phyloP scores from a whole-genome alignment of 2,888 invertebrate species.

The Dorcus hopei region DNA sequence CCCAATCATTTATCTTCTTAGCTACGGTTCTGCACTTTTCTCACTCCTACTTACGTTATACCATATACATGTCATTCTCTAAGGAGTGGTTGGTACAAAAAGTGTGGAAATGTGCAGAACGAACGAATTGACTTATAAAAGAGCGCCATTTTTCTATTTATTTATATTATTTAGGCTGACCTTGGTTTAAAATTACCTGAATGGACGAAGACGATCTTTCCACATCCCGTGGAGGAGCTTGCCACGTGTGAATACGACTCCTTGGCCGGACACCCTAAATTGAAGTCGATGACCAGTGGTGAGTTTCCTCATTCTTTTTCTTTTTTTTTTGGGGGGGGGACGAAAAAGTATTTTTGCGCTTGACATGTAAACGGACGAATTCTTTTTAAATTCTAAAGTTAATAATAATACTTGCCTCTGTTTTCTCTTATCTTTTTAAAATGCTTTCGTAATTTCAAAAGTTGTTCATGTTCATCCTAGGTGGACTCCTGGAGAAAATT shows the following conservation, averaged over 20 bases:
- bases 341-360: too few relatives aligned
- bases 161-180: slow-evolving; percentile 45
- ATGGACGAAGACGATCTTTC: slow-evolving; percentile 70
- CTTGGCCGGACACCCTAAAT: slow-evolving; percentile 65
- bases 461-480: slow-evolving; percentile 50
- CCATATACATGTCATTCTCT: too few relatives aligned
- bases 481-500: slow-evolving; percentile 40
- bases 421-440: too few relatives aligned
- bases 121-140: too few relatives aligned
- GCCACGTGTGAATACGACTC: slow-evolving; percentile 67
- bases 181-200: slow-evolving; percentile 66
- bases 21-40: background rate
- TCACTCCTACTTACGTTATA: too few relatives aligned
- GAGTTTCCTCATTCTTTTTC: background rate
- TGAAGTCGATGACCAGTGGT: slow-evolving; percentile 48
- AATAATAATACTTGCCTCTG: too few relatives aligned
- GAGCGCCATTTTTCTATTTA: background rate
- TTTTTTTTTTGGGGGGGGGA: too few relatives aligned
- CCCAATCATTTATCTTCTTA: background rate
- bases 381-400: too few relatives aligned
- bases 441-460: too few relatives aligned
- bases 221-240: slow-evolving; percentile 62
- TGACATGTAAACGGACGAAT: too few relatives aligned
- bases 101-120: too few relatives aligned
- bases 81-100: too few relatives aligned